Conservation (phyloP, 2,113 vertebrate genomes). For the Xenus cinereus region DNA sequence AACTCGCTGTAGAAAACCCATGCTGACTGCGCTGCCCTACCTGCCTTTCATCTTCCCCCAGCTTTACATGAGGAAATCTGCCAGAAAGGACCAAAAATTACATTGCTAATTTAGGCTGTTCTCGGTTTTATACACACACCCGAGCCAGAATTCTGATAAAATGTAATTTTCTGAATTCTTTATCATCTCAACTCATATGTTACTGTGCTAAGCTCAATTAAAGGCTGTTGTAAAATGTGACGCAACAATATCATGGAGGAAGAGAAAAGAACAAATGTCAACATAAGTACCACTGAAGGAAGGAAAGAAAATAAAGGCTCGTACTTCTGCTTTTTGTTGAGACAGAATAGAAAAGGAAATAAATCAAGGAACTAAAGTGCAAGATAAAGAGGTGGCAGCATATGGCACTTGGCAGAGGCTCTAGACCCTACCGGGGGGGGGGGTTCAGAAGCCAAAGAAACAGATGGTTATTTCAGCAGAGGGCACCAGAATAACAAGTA, state of each 20-base stretch:
- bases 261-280: background rate
- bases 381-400: background rate
- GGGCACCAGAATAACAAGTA: slow-evolving; percentile 51
- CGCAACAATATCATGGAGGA: background rate
- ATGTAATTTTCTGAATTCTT: background rate
- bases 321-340: background rate
- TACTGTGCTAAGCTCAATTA: background rate
- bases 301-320: background rate
- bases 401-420: background rate
- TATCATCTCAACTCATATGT: background rate
- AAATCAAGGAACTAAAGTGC: background rate
- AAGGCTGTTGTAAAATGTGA: background rate
- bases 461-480: slow-evolving; percentile 37
- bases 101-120: background rate
- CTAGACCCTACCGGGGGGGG: background rate
- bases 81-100: background rate
- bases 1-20: background rate
- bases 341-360: background rate
- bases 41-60: background rate
- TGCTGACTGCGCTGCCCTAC: background rate
- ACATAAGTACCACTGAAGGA: background rate
- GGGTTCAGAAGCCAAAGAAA: background rate
- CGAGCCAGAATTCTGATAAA: background rate
- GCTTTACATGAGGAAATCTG: background rate
- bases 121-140: background rate